Percentiles rank a stretch among this genome's conserved stretches.
phyloP scores from a whole-genome alignment of 2,888 invertebrate species.

The Oxystoma pomonae region DNA sequence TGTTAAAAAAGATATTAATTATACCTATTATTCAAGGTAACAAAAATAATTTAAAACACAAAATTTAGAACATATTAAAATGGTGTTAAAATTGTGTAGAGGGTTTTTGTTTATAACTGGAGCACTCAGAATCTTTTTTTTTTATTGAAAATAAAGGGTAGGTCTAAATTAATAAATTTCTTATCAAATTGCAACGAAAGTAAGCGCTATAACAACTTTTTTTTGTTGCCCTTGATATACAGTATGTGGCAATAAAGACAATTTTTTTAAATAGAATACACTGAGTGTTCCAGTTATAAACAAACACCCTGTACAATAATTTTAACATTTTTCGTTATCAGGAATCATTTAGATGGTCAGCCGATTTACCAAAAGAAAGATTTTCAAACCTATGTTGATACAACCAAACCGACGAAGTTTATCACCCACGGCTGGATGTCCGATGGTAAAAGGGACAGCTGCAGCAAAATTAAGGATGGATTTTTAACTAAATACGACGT shows the following conservation, averaged over 20 bases:
- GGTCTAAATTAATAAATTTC: too few species aligned
- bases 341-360: conserved; percentile 23
- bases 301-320: too few species aligned
- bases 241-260: too few species aligned
- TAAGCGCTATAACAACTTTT: too few species aligned
- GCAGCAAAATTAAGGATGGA: conserved; percentile 48
- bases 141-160: too few species aligned
- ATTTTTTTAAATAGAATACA: too few species aligned
- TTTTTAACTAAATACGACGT: conserved; percentile 47
- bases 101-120: too few species aligned
- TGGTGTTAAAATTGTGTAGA: too few species aligned
- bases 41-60: not conserved
- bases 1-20: conserved; percentile 46
- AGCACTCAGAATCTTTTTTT: too few species aligned
- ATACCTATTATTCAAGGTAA: conserved; percentile 49
- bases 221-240: too few species aligned
- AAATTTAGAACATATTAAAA: not conserved
- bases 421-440: conserved; percentile 56
- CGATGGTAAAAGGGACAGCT: conserved; percentile 43
- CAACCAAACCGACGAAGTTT: conserved; percentile 48
- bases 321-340: conserved; percentile 12
- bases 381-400: conserved; percentile 41
- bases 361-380: conserved; percentile 12
- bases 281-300: too few species aligned
- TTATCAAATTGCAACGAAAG: too few species aligned